phyloP scores from a whole-genome alignment of 2,888 invertebrate species.

The Hirudinaria manillensis region DNA sequence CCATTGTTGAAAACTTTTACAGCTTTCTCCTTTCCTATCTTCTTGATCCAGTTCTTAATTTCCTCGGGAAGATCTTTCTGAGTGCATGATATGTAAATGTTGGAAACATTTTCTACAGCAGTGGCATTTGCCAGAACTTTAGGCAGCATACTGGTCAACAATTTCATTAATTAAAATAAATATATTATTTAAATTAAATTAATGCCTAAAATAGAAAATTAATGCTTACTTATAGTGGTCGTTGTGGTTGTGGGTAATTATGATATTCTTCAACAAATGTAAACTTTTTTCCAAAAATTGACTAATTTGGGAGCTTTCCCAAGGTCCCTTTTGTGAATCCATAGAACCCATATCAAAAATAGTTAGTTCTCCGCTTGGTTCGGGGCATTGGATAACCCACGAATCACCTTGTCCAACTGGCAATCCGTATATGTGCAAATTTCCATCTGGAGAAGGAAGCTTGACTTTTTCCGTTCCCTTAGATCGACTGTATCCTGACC shows the following conservation, averaged over 20 bases:
- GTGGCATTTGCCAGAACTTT: conserved; percentile 18
- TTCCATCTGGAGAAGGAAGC: conserved; percentile 35
- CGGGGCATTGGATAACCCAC: conserved; percentile 38
- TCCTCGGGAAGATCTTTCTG: conserved; percentile 21
- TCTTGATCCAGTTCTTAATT: conserved; percentile 34
- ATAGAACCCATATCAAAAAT: conserved; percentile 37
- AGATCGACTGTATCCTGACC: no score
- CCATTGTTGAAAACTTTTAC: conserved; percentile 35
- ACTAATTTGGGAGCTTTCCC: conserved; percentile 32
- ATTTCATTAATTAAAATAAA: not conserved
- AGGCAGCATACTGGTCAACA: conserved; percentile 22
- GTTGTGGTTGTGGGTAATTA: conserved; percentile 38
- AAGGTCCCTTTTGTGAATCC: conserved; percentile 28
- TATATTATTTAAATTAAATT: no score
- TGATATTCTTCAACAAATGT: conserved; percentile 31
- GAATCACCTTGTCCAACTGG: conserved; percentile 40
- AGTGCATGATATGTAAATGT: conserved; percentile 38
- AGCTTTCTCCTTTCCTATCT: conserved; percentile 2
- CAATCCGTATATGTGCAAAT: conserved; percentile 36
- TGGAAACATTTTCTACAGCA: conserved; percentile 25
- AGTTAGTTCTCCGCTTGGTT: conserved; percentile 31
- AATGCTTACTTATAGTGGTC: conserved; percentile 37
- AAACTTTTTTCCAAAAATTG: conserved; percentile 30
- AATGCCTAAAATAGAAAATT: no score
- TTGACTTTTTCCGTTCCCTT: no score